Evolutionary conservation across 2,797 vertebrate genomes (phyloP).

Genomic region (Monodelphis domestica): DNA sequence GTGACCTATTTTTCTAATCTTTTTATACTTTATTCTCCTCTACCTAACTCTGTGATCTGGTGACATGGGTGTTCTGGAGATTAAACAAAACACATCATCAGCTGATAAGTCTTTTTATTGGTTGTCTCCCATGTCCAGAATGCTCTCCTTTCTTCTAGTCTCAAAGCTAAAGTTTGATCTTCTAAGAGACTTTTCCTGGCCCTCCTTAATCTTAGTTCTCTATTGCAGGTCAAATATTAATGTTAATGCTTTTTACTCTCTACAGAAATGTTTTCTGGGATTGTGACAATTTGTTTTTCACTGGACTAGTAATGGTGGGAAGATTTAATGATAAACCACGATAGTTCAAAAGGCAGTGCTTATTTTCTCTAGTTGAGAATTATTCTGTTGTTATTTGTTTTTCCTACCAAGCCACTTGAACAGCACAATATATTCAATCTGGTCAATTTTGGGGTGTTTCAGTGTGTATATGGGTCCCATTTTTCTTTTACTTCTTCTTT

Average conservation of each 20-base stretch:
- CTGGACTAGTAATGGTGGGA: background rate
- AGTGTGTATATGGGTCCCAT: background rate
- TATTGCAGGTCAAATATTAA: background rate
- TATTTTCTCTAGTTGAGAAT: conserved; percentile 50
- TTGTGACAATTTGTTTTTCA: conserved; percentile 3
- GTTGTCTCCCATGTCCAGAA: background rate
- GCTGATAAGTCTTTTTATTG: background rate
- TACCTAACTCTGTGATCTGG: background rate
- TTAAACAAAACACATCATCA: background rate
- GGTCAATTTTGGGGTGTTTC: background rate
- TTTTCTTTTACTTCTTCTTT: background rate
- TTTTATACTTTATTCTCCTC: background rate
- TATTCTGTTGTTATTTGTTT: conserved; percentile 35
- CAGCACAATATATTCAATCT: conserved; percentile 36
- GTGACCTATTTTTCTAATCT: background rate
- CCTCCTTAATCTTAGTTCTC: background rate
- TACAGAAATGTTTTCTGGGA: background rate
- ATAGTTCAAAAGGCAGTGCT: conserved; percentile 28
- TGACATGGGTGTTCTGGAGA: background rate
- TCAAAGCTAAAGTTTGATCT: background rate
- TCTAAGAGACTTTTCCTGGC: background rate
- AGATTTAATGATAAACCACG: background rate
- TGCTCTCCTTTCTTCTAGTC: background rate
- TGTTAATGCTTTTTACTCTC: background rate
- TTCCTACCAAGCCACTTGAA: conserved; percentile 47